Evolutionary conservation across 1,140 invertebrate species (phyloP).

Genomic region (Chironomus tepperi): DNA sequence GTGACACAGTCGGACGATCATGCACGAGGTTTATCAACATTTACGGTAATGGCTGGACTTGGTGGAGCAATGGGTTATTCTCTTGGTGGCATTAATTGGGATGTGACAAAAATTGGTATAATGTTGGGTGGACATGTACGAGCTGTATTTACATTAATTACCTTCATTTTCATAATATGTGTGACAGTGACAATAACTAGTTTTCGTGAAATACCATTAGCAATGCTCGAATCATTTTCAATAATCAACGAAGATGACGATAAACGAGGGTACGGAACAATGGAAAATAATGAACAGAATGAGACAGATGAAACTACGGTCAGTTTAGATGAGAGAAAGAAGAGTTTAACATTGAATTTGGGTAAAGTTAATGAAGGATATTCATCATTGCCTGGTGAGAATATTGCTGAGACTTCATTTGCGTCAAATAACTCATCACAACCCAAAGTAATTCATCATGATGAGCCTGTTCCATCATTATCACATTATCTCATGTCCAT

Average conservation of each 20-base stretch:
- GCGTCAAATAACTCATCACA: slow-evolving; percentile 27
- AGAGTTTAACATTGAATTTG: slow-evolving; percentile 22
- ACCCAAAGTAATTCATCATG: background rate
- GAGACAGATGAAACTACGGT: background rate
- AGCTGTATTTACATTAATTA: slow-evolving; percentile 82
- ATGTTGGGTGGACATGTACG: slow-evolving; percentile 79
- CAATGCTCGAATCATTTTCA: slow-evolving; percentile 33
- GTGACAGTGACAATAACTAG: slow-evolving; percentile 72
- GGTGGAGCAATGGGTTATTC: slow-evolving; percentile 91
- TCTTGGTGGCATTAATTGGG: slow-evolving; percentile 90
- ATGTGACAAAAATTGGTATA: slow-evolving; percentile 64
- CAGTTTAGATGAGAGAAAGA: slow-evolving; percentile 28
- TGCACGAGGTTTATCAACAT: slow-evolving; percentile 83
- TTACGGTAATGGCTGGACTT: slow-evolving; percentile 92
- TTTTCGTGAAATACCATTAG: slow-evolving; percentile 78
- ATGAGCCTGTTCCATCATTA: slow-evolving; percentile 41
- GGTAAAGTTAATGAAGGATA: slow-evolving; percentile 25
- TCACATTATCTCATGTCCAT: slow-evolving; percentile 80
- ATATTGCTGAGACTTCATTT: slow-evolving; percentile 32
- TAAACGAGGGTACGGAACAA: slow-evolving; percentile 34
- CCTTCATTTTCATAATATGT: slow-evolving; percentile 75
- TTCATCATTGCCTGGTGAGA: slow-evolving; percentile 24
- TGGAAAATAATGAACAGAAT: background rate
- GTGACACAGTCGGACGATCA: slow-evolving; percentile 89
- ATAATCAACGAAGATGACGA: slow-evolving; percentile 23